These are phyloP conservation scores for Microhierax caerulescens DNA, from an alignment of 2,797 vertebrate genomes.

Conservation along the genomic window DNA sequence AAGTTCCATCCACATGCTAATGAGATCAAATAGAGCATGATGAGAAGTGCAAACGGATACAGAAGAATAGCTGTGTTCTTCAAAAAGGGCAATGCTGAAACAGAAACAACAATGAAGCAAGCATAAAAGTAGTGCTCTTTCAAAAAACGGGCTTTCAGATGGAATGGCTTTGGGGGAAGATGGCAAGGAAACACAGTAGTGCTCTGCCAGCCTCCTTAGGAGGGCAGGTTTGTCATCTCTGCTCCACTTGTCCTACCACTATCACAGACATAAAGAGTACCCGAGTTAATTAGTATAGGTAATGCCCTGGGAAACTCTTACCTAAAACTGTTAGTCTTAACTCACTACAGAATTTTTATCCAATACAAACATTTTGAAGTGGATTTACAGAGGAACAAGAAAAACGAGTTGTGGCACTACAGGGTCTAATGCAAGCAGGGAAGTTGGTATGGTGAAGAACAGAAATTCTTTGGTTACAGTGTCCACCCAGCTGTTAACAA, in stretches of 20 bases:
- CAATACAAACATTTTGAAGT: not conserved
- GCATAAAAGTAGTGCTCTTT: not conserved
- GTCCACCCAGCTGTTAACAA: not conserved
- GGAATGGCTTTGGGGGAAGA: not conserved
- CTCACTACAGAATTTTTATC: not conserved
- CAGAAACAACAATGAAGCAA: not conserved
- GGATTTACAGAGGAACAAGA: not conserved
- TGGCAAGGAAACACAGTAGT: not conserved
- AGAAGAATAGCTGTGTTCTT: conserved; percentile 93
- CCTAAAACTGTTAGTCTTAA: not conserved
- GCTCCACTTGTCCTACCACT: not conserved
- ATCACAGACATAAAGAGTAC: no score
- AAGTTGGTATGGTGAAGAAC: not conserved
- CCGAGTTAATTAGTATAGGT: not conserved
- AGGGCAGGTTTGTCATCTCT: not conserved
- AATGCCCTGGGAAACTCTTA: not conserved
- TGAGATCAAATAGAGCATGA: conserved; percentile 88
- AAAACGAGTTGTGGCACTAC: not conserved
- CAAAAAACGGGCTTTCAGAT: not conserved
- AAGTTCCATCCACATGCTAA: conserved; percentile 95
- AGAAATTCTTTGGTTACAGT: not conserved
- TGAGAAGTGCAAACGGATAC: conserved; percentile 91
- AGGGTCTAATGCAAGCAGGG: not conserved
- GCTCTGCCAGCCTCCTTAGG: not conserved
- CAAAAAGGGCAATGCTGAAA: conserved; percentile 89